phyloP scores from a whole-genome alignment of 2,888 invertebrate species.

The Aleiodes leptofemur region DNA sequence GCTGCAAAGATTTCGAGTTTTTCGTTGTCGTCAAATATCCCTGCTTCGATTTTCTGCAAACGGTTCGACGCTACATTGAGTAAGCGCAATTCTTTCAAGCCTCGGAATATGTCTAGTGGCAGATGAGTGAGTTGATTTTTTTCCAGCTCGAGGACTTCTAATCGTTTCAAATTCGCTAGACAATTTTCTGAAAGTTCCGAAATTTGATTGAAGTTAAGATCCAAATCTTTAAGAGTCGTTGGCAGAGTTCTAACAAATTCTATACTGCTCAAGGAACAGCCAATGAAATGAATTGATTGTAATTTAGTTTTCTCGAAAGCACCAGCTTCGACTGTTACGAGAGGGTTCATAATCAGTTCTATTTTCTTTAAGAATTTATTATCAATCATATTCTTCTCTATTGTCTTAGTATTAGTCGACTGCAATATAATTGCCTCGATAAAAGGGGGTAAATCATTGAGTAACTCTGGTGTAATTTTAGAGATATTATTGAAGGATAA shows the following conservation, averaged over 20 bases:
- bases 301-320: no score
- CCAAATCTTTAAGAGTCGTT: no score
- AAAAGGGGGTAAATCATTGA: slow-evolving; percentile 63
- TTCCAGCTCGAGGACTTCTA: slow-evolving; percentile 42
- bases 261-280: no score
- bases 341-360: no score
- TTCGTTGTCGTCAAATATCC: slow-evolving; percentile 52
- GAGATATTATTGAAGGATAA: slow-evolving; percentile 64
- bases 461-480: slow-evolving; percentile 59
- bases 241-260: no score
- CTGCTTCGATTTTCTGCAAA: slow-evolving; percentile 44
- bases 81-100: slow-evolving; percentile 50
- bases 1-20: slow-evolving; percentile 54
- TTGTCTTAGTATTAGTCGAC: slow-evolving; percentile 55
- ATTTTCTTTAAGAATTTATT: no score
- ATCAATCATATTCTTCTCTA: slow-evolving; percentile 58
- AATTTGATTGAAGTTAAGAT: no score
- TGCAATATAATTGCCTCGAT: slow-evolving; percentile 57
- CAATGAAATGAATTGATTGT: no score
- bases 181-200: no score
- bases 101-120: slow-evolving; percentile 41
- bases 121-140: slow-evolving; percentile 42
- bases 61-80: slow-evolving; percentile 51
- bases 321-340: slow-evolving; percentile 70
- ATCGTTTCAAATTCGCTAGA: slow-evolving; percentile 51